Evolutionary conservation across 2,797 vertebrate genomes (phyloP).

Genomic region (Hydrocynus forskahlii): DNA sequence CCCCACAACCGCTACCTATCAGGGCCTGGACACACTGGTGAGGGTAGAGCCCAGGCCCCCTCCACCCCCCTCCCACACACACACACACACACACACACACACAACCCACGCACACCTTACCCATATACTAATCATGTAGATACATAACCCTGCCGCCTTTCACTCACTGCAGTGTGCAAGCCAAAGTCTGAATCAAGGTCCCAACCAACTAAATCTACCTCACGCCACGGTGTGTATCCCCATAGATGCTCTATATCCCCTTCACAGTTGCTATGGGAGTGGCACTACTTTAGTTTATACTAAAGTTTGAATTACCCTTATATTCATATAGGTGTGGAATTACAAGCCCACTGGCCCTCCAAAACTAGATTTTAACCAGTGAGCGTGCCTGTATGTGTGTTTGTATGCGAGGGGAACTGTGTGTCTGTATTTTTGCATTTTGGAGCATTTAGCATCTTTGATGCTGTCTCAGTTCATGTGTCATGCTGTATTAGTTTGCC

Average conservation of each 20-base stretch:
- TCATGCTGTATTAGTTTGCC: conserved; percentile 43
- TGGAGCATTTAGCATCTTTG: conserved; percentile 74
- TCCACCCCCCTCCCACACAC: conserved; percentile 21
- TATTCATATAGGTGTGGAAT: conserved; percentile 1
- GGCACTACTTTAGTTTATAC: not conserved
- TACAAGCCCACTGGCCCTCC: not conserved
- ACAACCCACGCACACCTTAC: conserved; percentile 32
- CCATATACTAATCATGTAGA: conserved; percentile 28
- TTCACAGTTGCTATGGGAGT: conserved; percentile 1
- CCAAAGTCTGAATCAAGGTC: not conserved
- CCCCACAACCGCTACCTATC: conserved; percentile 63
- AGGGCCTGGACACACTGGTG: conserved; percentile 65
- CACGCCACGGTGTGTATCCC: conserved; percentile 5
- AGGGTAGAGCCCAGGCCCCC: conserved; percentile 60
- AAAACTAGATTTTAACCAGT: conserved; percentile 6
- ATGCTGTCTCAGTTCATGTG: conserved; percentile 66
- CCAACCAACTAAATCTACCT: conserved; percentile 7
- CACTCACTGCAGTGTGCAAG: not conserved
- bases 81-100: conserved; percentile 4
- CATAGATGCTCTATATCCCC: not conserved
- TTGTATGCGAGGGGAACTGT: conserved; percentile 24
- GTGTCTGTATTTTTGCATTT: conserved; percentile 69
- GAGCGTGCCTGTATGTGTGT: conserved; percentile 36
- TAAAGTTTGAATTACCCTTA: not conserved
- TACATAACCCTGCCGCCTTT: conserved; percentile 6